Evolutionary conservation across 2,888 invertebrate species (phyloP), one percentile per base, ranked within the genome.

Genomic region (Microplitis manilae): DNA sequence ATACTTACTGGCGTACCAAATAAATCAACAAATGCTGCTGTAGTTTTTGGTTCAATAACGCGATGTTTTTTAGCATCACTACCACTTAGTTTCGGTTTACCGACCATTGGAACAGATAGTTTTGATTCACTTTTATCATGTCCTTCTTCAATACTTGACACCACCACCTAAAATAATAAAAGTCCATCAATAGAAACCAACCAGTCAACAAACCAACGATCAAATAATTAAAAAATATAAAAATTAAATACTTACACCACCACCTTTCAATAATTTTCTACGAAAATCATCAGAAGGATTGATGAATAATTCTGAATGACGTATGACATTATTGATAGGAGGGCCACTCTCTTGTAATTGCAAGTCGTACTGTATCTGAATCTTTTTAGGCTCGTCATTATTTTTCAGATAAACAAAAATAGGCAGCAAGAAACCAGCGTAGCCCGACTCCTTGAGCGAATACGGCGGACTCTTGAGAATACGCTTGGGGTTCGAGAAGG

Each of bases 391-490:
- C 87, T 97, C 97, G 89, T 96, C 96, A 88, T 95, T 95, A 90
- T 96, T 97, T 84, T 94, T 95, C 82, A 97, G 92, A 90, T 96
- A 95, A 83, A 98, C 94, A 87, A 98, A 97, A 85, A 98, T 97
- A 0, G 96, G 95, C 78, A 98, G 92, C 69, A 93, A 92, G 90
- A 98, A 98, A 50, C 98, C 97, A 78, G 97, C 98, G 92, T 98
- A 98, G 6, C 98, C 98, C n/a, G 96, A 96, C 90, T 98, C 98
- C 84, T 95, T 94, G 41, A 98, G 93, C 71, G 93, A 91, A 91
- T 96, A 98, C 2, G 98, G 98, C 72, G 98, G 97, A 82, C 97
- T 96, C 87, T 96, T 97, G 2, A 96, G 92, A 84, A 95, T 97
- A 93, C 98, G 92, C 91, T 95, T 96, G 65, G 98, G 97, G 86